Conservation (phyloP, 1,140 invertebrate genomes). For the Bilobella aurantiaca region DNA sequence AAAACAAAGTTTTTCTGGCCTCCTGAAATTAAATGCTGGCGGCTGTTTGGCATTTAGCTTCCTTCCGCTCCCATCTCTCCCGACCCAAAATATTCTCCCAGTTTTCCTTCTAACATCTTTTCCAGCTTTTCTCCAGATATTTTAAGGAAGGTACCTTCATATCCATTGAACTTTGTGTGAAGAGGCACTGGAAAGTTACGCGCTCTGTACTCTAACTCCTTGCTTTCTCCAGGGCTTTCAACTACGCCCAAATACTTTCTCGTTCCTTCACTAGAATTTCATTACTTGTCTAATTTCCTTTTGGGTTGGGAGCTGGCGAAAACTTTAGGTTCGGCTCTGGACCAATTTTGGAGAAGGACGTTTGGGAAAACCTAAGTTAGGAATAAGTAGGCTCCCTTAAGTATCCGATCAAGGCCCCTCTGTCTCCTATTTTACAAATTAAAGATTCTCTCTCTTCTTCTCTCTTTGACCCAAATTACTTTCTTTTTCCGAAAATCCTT, state of each 20-base stretch:
- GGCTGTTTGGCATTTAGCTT: slow-evolving; percentile 10
- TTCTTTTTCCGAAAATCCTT: too few species aligned
- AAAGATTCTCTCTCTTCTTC: too few species aligned
- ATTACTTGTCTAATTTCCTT: neutral
- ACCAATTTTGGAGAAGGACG: too few species aligned
- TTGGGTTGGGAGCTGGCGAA: too few species aligned
- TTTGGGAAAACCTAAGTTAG: too few species aligned
- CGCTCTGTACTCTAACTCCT: neutral
- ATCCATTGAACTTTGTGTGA: neutral
- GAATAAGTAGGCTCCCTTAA: too few species aligned
- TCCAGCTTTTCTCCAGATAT: neutral
- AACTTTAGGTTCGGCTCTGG: too few species aligned
- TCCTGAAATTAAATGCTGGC: slow-evolving; percentile 2
- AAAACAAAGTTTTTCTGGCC: neutral
- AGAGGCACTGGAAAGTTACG: neutral
- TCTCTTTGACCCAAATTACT: too few species aligned
- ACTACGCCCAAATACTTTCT: neutral
- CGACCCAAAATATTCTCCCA: neutral
- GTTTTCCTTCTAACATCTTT: neutral
- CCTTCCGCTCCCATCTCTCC: neutral
- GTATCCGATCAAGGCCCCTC: too few species aligned
- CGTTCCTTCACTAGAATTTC: neutral
- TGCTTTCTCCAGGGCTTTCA: neutral
- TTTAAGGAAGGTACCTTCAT: neutral
- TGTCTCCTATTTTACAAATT: too few species aligned